phyloP scores from a whole-genome alignment of 2,113 vertebrate genomes.

The Spilogale gracilis region DNA sequence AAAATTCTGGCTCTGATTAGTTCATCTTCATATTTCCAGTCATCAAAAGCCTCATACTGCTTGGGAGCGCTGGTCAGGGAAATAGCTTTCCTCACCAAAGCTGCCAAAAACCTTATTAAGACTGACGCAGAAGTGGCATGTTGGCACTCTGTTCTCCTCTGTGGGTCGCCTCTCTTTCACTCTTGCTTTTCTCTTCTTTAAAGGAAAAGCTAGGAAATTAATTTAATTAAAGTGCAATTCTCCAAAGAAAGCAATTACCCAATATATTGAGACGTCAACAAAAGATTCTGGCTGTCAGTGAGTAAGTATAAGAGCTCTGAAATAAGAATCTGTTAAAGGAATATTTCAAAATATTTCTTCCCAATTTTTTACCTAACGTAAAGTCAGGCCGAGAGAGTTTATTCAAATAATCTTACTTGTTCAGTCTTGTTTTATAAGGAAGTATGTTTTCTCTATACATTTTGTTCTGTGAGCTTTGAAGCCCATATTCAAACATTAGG shows the following conservation, averaged over 20 bases:
- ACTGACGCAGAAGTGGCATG: not conserved
- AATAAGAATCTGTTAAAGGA: not conserved
- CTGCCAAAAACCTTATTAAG: slow-evolving; percentile 62
- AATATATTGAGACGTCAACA: slow-evolving; percentile 27
- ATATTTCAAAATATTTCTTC: slow-evolving; percentile 46
- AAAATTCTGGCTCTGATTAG: slow-evolving; percentile 6
- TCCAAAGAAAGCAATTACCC: slow-evolving; percentile 58
- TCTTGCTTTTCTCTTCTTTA: slow-evolving; percentile 9
- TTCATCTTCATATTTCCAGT: slow-evolving; percentile 42
- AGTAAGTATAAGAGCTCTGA: not conserved
- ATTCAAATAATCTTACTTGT: not conserved
- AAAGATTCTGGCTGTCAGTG: slow-evolving; percentile 10
- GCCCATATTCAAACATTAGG: not conserved
- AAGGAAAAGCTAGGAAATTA: slow-evolving; percentile 53
- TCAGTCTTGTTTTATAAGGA: not conserved
- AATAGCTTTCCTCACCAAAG: slow-evolving; percentile 56
- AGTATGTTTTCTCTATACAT: not conserved
- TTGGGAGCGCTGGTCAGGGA: slow-evolving; percentile 45
- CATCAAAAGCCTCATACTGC: slow-evolving; percentile 14
- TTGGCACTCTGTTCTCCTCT: slow-evolving; percentile 19
- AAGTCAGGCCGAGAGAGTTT: slow-evolving; percentile 43
- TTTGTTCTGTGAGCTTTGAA: slow-evolving; percentile 19
- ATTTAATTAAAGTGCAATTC: slow-evolving; percentile 62
- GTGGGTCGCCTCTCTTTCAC: not conserved
- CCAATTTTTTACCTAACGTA: slow-evolving; percentile 38